Conservation (phyloP, 2,888 invertebrate genomes). For the Watsonalla binaria region DNA sequence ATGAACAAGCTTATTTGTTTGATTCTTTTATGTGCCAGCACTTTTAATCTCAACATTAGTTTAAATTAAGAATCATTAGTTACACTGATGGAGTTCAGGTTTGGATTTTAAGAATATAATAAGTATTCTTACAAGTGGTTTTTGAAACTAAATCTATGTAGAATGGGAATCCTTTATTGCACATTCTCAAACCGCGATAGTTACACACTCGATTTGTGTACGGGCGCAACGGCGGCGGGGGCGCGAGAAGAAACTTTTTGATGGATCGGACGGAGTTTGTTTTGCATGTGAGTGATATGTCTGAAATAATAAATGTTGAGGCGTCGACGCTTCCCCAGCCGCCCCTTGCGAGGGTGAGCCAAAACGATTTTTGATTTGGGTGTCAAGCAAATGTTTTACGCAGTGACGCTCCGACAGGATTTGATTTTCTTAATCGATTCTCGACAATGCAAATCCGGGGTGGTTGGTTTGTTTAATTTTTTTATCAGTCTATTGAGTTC, state of each 20-base stretch:
- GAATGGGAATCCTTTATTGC: not conserved
- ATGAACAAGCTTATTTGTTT: slow-evolving; percentile 68
- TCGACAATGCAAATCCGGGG: slow-evolving; percentile 54
- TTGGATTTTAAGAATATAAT: too few relatives aligned
- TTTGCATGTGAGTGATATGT: slow-evolving; percentile 80
- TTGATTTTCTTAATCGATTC: slow-evolving; percentile 78
- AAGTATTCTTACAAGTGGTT: not conserved
- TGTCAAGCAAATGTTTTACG: slow-evolving; percentile 79
- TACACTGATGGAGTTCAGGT: too few relatives aligned
- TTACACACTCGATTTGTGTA: slow-evolving; percentile 77
- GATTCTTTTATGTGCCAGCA: slow-evolving; percentile 37
- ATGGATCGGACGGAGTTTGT: slow-evolving; percentile 78
- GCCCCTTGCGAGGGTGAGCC: slow-evolving; percentile 65
- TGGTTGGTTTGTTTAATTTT: slow-evolving; percentile 21
- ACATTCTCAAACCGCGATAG: slow-evolving; percentile 59
- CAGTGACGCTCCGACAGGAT: slow-evolving; percentile 67
- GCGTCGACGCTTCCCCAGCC: slow-evolving; percentile 71
- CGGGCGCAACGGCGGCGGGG: slow-evolving; percentile 33
- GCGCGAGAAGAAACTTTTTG: slow-evolving; percentile 69
- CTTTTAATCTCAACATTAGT: too few relatives aligned
- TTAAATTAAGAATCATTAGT: too few relatives aligned
- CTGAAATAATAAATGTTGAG: slow-evolving; percentile 79
- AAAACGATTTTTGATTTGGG: slow-evolving; percentile 80
- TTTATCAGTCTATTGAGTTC: not conserved
- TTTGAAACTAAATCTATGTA: not conserved